phyloP scores from a whole-genome alignment of 1,140 invertebrate species.

The Marisa cornuarietis region DNA sequence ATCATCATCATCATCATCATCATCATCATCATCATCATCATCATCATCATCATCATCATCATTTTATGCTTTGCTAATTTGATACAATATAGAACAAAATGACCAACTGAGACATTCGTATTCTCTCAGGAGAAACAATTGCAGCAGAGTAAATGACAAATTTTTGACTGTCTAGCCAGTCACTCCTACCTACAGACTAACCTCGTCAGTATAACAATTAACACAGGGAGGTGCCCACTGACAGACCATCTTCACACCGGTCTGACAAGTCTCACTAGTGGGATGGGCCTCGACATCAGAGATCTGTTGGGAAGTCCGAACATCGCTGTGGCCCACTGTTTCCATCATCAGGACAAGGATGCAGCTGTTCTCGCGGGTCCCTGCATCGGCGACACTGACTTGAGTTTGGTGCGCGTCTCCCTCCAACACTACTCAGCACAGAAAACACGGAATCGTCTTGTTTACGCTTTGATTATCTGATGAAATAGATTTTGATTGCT shows the following conservation, averaged over 20 bases:
- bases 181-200: neutral
- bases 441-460: neutral
- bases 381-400: slow-evolving; percentile 78
- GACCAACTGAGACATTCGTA: too few species aligned
- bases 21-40: too few species aligned
- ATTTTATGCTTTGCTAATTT: too few species aligned
- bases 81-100: too few species aligned
- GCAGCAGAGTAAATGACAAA: too few species aligned
- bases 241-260: slow-evolving; percentile 78
- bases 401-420: slow-evolving; percentile 95
- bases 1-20: too few species aligned
- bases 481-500: neutral
- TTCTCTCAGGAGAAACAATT: too few species aligned
- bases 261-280: slow-evolving; percentile 86
- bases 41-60: too few species aligned
- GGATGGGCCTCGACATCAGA: slow-evolving; percentile 83
- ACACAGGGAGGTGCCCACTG: slow-evolving; percentile 34
- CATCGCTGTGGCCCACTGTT: slow-evolving; percentile 89
- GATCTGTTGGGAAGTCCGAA: slow-evolving; percentile 77
- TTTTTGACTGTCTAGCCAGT: too few species aligned
- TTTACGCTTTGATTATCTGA: too few species aligned
- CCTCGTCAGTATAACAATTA: slow-evolving; percentile 38
- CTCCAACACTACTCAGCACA: slow-evolving; percentile 82
- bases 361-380: slow-evolving; percentile 92
- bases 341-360: slow-evolving; percentile 91